These are phyloP conservation scores for Brachionus calyciflorus DNA, from an alignment of 1,140 invertebrate genomes.

Conservation along the genomic window DNA sequence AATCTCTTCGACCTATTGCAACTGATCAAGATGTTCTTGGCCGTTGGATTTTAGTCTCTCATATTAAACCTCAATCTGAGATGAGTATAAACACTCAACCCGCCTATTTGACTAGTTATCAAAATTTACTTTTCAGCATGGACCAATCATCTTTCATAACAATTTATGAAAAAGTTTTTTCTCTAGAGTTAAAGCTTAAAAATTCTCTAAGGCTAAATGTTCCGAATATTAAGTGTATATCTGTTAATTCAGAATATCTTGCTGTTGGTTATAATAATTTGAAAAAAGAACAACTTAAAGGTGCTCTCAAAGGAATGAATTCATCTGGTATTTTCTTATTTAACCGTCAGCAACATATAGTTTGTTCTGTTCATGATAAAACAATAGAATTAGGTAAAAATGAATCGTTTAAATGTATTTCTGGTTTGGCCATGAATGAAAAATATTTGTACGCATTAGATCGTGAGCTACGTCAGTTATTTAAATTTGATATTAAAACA, in stretches of 20 bases:
- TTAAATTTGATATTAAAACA: constrained; percentile 37
- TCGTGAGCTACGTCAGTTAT: neutral
- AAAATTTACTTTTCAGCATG: constrained; percentile 33
- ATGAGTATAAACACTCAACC: neutral
- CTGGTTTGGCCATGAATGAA: neutral
- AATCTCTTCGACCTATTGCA: neutral
- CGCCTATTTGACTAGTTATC: neutral
- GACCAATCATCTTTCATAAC: constrained; percentile 9
- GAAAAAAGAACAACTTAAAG: constrained; percentile 44
- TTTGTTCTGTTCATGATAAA: constrained; percentile 30
- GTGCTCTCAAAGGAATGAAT: constrained; percentile 1
- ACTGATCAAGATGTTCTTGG: neutral
- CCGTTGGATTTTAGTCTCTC: neutral
- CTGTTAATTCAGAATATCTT: constrained; percentile 8
- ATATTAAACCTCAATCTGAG: constrained; percentile 38
- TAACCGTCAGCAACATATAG: neutral
- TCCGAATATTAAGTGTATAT: neutral
- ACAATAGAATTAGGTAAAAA: neutral
- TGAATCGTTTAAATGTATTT: neutral
- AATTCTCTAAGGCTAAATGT: constrained; percentile 26
- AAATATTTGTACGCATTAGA: constrained; percentile 4
- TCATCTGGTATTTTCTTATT: constrained; percentile 21
- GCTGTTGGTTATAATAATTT: neutral
- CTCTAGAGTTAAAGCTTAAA: neutral
- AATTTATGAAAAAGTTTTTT: constrained; percentile 23